Conservation (phyloP, 2,113 vertebrate genomes). For the Burhinus bistriatus region DNA sequence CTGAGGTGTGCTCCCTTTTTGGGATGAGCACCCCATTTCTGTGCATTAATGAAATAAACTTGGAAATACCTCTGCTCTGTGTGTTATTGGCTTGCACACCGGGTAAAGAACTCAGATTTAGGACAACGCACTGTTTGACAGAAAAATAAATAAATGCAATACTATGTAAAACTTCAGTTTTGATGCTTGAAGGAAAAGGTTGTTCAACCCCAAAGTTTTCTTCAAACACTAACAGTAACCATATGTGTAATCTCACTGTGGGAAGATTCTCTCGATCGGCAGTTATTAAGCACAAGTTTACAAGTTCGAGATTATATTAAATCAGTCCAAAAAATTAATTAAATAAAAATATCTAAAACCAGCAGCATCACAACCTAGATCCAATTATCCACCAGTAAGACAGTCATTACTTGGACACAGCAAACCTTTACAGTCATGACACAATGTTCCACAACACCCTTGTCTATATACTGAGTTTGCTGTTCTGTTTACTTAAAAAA, state of each 20-base stretch:
- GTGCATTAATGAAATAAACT: no score
- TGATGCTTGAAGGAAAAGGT: background rate
- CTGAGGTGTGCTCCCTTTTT: no score
- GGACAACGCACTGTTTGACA: background rate
- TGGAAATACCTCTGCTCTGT: no score
- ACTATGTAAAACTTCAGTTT: background rate
- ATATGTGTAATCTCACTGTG: background rate
- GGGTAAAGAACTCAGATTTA: no score
- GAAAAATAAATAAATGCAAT: background rate
- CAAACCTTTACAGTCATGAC: background rate
- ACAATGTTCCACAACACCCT: background rate
- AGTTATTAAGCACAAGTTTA: background rate
- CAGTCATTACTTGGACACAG: background rate
- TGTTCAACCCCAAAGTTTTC: background rate
- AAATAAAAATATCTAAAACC: background rate
- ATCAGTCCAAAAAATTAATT: background rate
- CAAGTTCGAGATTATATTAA: background rate
- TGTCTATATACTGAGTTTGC: background rate
- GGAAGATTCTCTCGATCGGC: background rate
- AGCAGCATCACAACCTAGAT: background rate
- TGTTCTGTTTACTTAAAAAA: background rate
- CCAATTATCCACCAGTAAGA: slow-evolving; percentile 1
- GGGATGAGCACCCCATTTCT: no score
- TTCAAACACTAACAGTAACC: background rate
- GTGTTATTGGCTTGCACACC: no score